These are phyloP conservation scores for Trichomalopsis sarcophagae DNA, from an alignment of 1,140 invertebrate species.

Conservation along the genomic window DNA sequence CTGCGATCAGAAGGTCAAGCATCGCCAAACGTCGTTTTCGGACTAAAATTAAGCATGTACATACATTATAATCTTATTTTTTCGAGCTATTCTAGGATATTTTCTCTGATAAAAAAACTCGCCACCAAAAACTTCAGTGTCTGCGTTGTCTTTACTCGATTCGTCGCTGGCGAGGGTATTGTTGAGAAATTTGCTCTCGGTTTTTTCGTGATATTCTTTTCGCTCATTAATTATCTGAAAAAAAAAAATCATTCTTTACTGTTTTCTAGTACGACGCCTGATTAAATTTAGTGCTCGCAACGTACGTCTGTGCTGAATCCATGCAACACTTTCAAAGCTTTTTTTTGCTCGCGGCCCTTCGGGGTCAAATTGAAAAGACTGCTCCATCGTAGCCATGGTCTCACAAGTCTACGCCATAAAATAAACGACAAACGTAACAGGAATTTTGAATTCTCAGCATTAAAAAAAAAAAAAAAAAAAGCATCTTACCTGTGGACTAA, in stretches of 20 bases:
- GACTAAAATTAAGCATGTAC: conserved; percentile 10
- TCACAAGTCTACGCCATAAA: conserved; percentile 67
- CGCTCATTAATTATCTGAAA: conserved; percentile 59
- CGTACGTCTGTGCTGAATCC: neutral
- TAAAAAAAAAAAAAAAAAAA: neutral
- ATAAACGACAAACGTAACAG: neutral
- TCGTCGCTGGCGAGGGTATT: neutral
- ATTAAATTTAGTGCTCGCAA: neutral
- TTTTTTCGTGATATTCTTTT: conserved; percentile 58
- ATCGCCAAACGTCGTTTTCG: conserved; percentile 78
- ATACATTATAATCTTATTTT: neutral
- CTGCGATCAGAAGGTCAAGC: conserved; percentile 81
- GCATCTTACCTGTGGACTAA: conserved; percentile 43
- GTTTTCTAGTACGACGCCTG: neutral
- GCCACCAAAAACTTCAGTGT: neutral
- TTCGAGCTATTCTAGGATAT: neutral
- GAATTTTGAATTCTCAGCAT: neutral
- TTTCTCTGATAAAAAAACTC: neutral
- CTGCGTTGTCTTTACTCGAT: neutral
- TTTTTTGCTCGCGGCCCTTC: conserved; percentile 72
- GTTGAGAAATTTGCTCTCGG: conserved; percentile 39
- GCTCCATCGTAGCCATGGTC: conserved; percentile 77
- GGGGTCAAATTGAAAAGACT: conserved; percentile 74
- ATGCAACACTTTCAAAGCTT: conserved; percentile 74
- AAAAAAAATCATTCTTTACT: neutral